Evolutionary conservation across 2,113 vertebrate species (phyloP).

Genomic region (Gasterosteus aculeatus): DNA sequence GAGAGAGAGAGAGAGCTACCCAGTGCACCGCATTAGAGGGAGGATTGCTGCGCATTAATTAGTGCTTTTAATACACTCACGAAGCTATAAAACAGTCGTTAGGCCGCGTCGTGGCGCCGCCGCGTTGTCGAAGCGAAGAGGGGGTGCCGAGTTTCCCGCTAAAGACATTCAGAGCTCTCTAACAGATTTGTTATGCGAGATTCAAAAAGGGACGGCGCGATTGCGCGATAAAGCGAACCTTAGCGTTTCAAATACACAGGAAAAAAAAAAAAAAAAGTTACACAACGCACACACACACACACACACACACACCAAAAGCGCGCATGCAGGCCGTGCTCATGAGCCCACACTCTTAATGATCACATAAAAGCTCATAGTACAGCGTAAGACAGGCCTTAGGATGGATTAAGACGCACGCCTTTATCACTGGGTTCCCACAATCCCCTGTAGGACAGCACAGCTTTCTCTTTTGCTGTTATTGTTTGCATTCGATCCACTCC

Average conservation of each 20-base stretch:
- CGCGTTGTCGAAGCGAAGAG: constrained; percentile 49
- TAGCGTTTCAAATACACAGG: constrained; percentile 70
- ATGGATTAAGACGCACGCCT: constrained; percentile 80
- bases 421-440: constrained; percentile 82
- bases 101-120: constrained; percentile 35
- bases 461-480: constrained; percentile 37
- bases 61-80: constrained; percentile 70
- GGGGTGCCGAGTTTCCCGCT: constrained; percentile 39
- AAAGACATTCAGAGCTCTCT: constrained; percentile 41
- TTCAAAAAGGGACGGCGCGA: constrained; percentile 47
- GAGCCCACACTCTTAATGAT: constrained; percentile 71
- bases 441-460: constrained; percentile 70
- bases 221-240: constrained; percentile 51
- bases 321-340: constrained; percentile 30
- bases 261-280: not conserved
- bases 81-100: constrained; percentile 63
- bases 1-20: constrained; percentile 23
- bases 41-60: constrained; percentile 65
- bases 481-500: constrained; percentile 36
- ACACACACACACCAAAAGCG: constrained; percentile 39
- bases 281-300: constrained; percentile 43
- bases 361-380: constrained; percentile 70
- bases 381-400: constrained; percentile 75
- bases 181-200: constrained; percentile 52
- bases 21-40: constrained; percentile 52